Conservation (phyloP, 2,797 vertebrate genomes). For the Spondyliosoma cantharus region DNA sequence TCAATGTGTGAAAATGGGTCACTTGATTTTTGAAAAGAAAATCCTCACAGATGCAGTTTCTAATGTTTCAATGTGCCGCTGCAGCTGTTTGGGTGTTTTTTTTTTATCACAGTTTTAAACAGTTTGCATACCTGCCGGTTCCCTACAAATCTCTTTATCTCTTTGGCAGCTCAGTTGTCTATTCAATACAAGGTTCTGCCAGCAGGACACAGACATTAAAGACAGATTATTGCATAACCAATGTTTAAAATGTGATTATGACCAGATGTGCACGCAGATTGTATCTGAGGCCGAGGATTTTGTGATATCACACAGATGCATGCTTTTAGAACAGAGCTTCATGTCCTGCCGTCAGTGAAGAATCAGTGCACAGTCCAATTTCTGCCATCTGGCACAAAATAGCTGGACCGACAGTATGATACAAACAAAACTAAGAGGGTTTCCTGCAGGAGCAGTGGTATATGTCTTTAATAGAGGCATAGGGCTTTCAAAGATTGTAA, state of each 20-base stretch:
- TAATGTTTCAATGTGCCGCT: conserved; percentile 17
- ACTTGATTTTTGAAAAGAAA: conserved; percentile 3
- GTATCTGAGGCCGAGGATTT: conserved; percentile 76
- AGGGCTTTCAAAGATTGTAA: background rate
- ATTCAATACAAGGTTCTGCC: conserved; percentile 63
- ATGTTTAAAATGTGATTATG: conserved; percentile 84
- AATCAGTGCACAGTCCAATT: conserved; percentile 47
- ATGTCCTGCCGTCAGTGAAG: conserved; percentile 58
- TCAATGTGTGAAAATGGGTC: too few species aligned
- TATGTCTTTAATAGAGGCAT: background rate
- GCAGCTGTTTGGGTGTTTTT: conserved; percentile 11
- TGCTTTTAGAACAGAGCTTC: conserved; percentile 72
- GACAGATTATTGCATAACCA: conserved; percentile 79
- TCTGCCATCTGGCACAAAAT: conserved; percentile 68
- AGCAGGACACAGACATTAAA: conserved; percentile 75
- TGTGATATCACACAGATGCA: conserved; percentile 76
- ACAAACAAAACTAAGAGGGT: conserved; percentile 1
- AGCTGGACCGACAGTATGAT: conserved; percentile 24
- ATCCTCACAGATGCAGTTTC: conserved; percentile 31
- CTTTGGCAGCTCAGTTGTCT: conserved; percentile 59
- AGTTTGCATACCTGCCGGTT: conserved; percentile 65
- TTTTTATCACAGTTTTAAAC: conserved; percentile 45
- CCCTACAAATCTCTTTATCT: conserved; percentile 72
- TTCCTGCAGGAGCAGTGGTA: background rate
- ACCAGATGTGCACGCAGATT: conserved; percentile 82